Conservation (phyloP, 2,113 vertebrate species). For the Bubalus kerabau region DNA sequence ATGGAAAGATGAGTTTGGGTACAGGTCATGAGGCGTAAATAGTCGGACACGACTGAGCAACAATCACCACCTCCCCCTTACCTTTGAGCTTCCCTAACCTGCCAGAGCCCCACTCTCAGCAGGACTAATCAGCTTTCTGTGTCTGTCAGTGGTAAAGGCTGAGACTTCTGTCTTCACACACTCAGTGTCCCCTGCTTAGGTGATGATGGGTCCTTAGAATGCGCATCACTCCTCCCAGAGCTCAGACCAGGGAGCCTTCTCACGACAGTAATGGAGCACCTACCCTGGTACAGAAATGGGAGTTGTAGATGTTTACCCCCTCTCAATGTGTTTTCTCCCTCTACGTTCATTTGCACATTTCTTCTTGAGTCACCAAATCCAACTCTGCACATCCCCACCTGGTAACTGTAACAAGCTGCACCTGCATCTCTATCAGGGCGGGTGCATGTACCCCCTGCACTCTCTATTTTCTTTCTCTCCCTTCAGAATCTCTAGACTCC, state of each 20-base stretch:
- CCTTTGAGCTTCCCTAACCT: background rate
- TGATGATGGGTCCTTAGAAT: background rate
- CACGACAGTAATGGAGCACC: background rate
- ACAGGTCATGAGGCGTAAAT: too few species aligned
- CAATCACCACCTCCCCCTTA: background rate
- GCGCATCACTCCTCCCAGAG: background rate
- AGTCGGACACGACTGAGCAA: accelerated
- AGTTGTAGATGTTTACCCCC: too few species aligned
- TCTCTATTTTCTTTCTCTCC: too few species aligned
- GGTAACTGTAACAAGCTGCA: background rate
- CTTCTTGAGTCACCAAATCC: background rate
- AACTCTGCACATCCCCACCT: background rate
- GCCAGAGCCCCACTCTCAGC: background rate
- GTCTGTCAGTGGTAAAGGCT: background rate
- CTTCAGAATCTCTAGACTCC: too few species aligned
- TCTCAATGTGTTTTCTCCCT: background rate
- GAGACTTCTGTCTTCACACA: background rate
- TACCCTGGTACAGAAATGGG: background rate
- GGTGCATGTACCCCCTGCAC: background rate
- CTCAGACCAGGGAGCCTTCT: background rate
- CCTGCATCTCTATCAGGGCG: background rate
- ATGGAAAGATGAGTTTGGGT: too few species aligned
- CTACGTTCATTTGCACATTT: background rate
- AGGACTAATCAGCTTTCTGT: background rate
- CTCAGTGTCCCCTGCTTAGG: background rate